Percentiles rank a stretch among this genome's conserved stretches.
Conservation (phyloP, 2,888 invertebrate genomes). For the Drosophila paracracens region DNA sequence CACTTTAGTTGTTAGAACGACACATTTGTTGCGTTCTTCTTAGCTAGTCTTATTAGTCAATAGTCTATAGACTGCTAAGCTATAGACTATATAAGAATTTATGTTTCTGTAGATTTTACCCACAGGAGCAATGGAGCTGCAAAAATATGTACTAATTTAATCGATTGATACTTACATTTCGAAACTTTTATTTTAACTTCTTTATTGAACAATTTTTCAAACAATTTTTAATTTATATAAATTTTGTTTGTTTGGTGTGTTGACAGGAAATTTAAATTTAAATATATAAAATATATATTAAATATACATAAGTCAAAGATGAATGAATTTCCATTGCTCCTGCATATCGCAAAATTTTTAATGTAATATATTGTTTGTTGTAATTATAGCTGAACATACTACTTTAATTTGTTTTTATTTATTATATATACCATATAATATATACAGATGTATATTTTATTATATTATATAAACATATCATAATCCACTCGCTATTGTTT, state of each 20-base stretch:
- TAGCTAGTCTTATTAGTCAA: slow-evolving; percentile 27
- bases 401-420: slow-evolving; percentile 17
- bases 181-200: background rate
- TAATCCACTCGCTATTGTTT: slow-evolving; percentile 79
- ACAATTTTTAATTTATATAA: background rate
- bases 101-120: background rate
- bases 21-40: slow-evolving; percentile 20
- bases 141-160: background rate
- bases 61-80: slow-evolving; percentile 12
- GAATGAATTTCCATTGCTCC: slow-evolving; percentile 18
- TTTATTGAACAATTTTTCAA: background rate
- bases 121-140: slow-evolving; percentile 19
- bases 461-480: slow-evolving; percentile 49
- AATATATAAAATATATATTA: background rate
- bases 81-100: slow-evolving; percentile 1
- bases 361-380: background rate
- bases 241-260: background rate
- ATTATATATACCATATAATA: slow-evolving; percentile 12
- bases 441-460: slow-evolving; percentile 23
- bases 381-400: slow-evolving; percentile 14
- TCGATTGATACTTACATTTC: background rate
- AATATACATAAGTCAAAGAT: background rate
- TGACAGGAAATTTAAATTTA: background rate
- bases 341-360: background rate
- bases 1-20: slow-evolving; percentile 56